Conservation (phyloP, 2,113 vertebrate species). For the Lampris incognitus region DNA sequence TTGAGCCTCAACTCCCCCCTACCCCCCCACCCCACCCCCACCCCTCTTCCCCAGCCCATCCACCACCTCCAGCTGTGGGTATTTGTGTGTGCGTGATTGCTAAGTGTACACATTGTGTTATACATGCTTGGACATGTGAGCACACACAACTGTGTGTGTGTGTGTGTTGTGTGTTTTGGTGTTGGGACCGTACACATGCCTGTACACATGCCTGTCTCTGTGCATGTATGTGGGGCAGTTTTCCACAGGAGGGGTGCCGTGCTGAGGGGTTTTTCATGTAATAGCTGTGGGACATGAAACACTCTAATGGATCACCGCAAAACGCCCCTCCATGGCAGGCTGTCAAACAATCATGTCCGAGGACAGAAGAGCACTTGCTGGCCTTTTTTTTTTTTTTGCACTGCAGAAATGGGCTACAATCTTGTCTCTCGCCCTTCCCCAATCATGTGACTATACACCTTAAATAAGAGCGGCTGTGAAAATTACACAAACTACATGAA, state of each 20-base stretch:
- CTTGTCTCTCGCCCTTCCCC: slow-evolving; percentile 35
- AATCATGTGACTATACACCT: slow-evolving; percentile 36
- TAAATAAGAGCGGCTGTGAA: slow-evolving; percentile 50
- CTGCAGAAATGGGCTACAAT: slow-evolving; percentile 41
- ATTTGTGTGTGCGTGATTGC: not conserved
- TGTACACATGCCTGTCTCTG: slow-evolving; percentile 6
- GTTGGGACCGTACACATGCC: not conserved
- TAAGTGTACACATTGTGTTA: not conserved
- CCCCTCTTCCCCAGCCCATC: too few species aligned
- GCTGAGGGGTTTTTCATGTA: slow-evolving; percentile 62
- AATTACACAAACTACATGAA: slow-evolving; percentile 49
- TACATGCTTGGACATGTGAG: not conserved
- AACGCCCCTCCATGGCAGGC: slow-evolving; percentile 48
- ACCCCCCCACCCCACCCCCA: slow-evolving; percentile 5
- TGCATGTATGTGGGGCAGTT: slow-evolving; percentile 33
- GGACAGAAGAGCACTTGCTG: slow-evolving; percentile 54
- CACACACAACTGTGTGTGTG: not conserved
- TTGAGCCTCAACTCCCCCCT: slow-evolving; percentile 43
- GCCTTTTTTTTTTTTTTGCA: slow-evolving; percentile 44
- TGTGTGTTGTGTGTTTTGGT: slow-evolving; percentile 13
- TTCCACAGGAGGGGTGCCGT: slow-evolving; percentile 44
- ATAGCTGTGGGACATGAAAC: slow-evolving; percentile 68
- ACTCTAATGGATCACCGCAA: slow-evolving; percentile 71
- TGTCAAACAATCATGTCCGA: slow-evolving; percentile 54
- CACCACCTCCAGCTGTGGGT: not conserved